Base-by-base conservation (phyloP, 2,113 vertebrate species). In the Nannobrachium achirus region DNA sequence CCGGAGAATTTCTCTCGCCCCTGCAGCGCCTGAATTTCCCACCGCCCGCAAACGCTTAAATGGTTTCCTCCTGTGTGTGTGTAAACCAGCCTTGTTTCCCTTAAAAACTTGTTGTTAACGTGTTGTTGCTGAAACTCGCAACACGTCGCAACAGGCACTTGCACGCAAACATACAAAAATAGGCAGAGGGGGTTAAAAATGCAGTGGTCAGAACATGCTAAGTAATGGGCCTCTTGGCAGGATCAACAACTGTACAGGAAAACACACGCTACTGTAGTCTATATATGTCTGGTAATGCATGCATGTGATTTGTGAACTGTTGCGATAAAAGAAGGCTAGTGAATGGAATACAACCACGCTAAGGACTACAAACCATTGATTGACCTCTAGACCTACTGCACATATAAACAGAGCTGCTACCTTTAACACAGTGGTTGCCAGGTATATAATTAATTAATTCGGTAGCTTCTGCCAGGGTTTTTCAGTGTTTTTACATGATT, bases 81-180 rank as follows among this genome's bases (percentile, higher is more conserved):
- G 2, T 13, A 40, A 6, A 64, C 25, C 10, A 44, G 44, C 48
- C 25, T 66, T 58, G 55, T 73, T 82, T 85, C 73, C 63, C 38
- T 59, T 49, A 18, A 64, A 33, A 60, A 45, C 33, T 75, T 76
- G 62, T 61, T 86, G 77, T 85, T 50, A 58, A n/a, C n/a, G n/a
- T n/a, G n/a, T 61, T 63, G 71, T 76, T 39, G 50, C 45, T 73
- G 19, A 10, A 33, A 76, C 63, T 46, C 59, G 48, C 16, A 5
- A 52, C 20, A 10, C 65, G 11, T 16, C 20, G 14, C 25, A 56
- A 67, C 62, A 63, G 33, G 72, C 19, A 68, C 58, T 8, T 55
- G 51, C 15, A 19, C 10, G 39, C 16, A 33, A n/a, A 64, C 39
- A 70, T 64, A 56, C 13, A 13, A 9, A 49, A 45, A 50, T 18